These are phyloP conservation scores for Eleginops maclovinus DNA, from an alignment of 2,113 vertebrate genomes.

Conservation along the genomic window DNA sequence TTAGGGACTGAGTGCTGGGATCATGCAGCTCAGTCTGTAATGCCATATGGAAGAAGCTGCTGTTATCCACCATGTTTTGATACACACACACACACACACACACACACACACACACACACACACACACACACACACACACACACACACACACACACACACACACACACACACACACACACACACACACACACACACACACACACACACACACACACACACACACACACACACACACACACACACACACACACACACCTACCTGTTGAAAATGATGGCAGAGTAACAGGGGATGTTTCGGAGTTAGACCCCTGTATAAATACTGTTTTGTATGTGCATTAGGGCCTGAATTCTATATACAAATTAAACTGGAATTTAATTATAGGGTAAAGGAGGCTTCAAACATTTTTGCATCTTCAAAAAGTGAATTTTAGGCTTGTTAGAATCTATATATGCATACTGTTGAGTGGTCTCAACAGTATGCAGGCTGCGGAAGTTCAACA, in stretches of 20 bases:
- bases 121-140: constrained; percentile 8
- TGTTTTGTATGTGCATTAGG: constrained; percentile 10
- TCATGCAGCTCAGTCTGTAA: constrained; percentile 52
- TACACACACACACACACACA: constrained; percentile 14
- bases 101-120: constrained; percentile 13
- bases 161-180: constrained; percentile 12
- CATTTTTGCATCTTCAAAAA: background rate
- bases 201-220: constrained; percentile 8
- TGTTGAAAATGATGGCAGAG: constrained; percentile 11
- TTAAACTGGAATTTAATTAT: constrained; percentile 1
- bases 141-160: constrained; percentile 12
- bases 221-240: constrained; percentile 12
- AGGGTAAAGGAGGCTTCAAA: background rate
- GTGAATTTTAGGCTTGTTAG: no score
- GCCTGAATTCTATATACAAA: background rate
- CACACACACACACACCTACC: background rate
- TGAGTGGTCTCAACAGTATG: no score
- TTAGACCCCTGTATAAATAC: background rate
- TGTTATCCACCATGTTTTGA: constrained; percentile 32
- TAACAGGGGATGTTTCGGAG: constrained; percentile 5
- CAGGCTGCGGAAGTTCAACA: no score
- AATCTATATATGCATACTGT: no score
- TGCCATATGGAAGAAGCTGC: constrained; percentile 46
- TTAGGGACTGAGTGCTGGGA: constrained; percentile 49
- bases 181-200: constrained; percentile 11